These are phyloP conservation scores for Phymastichus coffea DNA, from an alignment of 1,140 invertebrate genomes.

Conservation along the genomic window DNA sequence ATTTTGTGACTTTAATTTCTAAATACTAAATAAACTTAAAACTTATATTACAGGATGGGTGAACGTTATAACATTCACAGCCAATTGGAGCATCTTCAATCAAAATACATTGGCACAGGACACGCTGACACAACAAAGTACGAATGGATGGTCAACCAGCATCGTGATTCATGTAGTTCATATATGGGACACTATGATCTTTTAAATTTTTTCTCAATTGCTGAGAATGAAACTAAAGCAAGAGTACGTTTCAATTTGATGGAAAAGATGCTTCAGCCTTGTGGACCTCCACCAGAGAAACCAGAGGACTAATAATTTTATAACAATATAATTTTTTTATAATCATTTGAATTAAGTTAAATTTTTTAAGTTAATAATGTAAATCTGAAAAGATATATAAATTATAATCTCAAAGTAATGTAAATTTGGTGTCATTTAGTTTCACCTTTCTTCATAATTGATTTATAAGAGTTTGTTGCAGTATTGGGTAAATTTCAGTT, in stretches of 20 bases:
- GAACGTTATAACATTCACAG: constrained; percentile 99
- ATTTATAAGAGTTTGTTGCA: constrained; percentile 65
- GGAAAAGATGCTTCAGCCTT: constrained; percentile 98
- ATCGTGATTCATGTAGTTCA: constrained; percentile 92
- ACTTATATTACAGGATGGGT: constrained; percentile 88
- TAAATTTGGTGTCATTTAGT: no score
- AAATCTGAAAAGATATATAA: no score
- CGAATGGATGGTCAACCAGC: constrained; percentile 96
- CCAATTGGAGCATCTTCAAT: constrained; percentile 97
- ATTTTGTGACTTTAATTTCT: no score
- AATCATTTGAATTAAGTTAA: no score
- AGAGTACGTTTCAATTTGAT: constrained; percentile 93
- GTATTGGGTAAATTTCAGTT: constrained; percentile 61
- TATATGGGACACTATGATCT: constrained; percentile 96
- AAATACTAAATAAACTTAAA: no score
- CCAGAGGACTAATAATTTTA: no score
- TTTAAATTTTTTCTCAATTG: constrained; percentile 89
- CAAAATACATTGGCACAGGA: constrained; percentile 98
- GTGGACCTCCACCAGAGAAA: constrained; percentile 96
- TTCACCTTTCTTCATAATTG: no score
- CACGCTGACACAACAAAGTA: constrained; percentile 94
- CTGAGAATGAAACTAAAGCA: constrained; percentile 96
- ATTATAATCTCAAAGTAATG: no score
- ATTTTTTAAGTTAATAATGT: no score
- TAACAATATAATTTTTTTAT: no score